Percentiles rank a stretch among this genome's conserved stretches.
Conservation (phyloP, 2,888 invertebrate species). For the Cactoblastis cactorum region DNA sequence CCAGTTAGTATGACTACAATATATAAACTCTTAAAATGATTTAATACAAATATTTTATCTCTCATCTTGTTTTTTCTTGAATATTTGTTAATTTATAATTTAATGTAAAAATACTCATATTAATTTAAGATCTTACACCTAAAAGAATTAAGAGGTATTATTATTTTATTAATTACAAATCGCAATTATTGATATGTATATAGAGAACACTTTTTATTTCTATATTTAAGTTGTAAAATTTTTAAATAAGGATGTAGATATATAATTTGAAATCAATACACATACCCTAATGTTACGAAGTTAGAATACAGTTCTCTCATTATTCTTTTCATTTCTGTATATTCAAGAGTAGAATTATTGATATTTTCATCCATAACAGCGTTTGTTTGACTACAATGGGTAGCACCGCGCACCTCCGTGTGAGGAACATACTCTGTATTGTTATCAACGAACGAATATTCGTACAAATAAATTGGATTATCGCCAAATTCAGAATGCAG, state of each 20-base stretch:
- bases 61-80: no score
- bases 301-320: not conserved
- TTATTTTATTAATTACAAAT: no score
- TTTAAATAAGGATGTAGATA: not conserved
- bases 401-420: slow-evolving; percentile 34
- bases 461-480: slow-evolving; percentile 40
- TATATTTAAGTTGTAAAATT: no score
- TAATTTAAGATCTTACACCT: no score
- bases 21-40: no score
- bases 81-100: no score
- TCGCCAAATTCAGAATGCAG: slow-evolving; percentile 30
- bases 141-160: no score
- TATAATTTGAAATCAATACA: not conserved
- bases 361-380: slow-evolving; percentile 25
- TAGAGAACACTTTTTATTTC: no score
- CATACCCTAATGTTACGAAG: not conserved
- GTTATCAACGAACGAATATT: slow-evolving; percentile 39
- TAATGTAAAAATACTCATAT: no score
- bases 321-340: not conserved
- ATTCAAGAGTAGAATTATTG: slow-evolving; percentile 16
- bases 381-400: slow-evolving; percentile 35
- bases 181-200: no score
- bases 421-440: slow-evolving; percentile 29
- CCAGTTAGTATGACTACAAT: not conserved
- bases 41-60: no score